phyloP scores from a whole-genome alignment of 2,113 vertebrate species.

The Anarrhichthys ocellatus region DNA sequence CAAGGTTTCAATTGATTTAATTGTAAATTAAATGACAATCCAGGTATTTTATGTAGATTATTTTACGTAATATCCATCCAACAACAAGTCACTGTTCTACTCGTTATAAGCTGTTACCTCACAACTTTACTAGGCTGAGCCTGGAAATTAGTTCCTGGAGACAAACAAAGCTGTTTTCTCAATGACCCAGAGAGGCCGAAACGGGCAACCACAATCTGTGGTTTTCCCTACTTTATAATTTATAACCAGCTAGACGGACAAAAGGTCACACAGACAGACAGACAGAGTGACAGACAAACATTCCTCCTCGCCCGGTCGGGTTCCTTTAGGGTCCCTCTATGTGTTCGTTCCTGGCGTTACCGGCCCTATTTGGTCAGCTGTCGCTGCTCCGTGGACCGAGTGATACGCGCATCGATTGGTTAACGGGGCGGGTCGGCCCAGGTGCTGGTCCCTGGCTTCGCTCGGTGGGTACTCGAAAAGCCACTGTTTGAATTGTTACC shows the following conservation, averaged over 20 bases:
- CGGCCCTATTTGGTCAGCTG: slow-evolving; percentile 23
- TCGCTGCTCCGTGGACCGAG: slow-evolving; percentile 29
- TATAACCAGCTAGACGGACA: slow-evolving; percentile 8
- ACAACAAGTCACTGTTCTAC: not conserved
- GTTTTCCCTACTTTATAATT: slow-evolving; percentile 20
- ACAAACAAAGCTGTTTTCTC: slow-evolving; percentile 36
- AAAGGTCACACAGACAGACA: not conserved
- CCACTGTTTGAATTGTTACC: slow-evolving; percentile 15
- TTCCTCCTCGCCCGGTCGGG: slow-evolving; percentile 9
- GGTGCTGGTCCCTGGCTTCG: not conserved
- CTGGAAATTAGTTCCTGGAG: slow-evolving; percentile 18
- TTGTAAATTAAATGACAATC: slow-evolving; percentile 14
- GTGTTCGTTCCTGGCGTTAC: slow-evolving; percentile 16
- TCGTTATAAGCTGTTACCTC: not conserved
- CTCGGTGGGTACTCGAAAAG: slow-evolving; percentile 20
- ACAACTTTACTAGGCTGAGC: not conserved
- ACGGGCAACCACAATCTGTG: slow-evolving; percentile 2
- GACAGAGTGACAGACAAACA: not conserved
- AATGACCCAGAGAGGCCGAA: slow-evolving; percentile 1
- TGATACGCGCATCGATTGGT: slow-evolving; percentile 52
- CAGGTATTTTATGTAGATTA: not conserved
- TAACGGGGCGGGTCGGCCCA: not conserved
- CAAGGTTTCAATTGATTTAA: slow-evolving; percentile 14
- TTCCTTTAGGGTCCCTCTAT: slow-evolving; percentile 37
- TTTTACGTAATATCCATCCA: not conserved